Evolutionary conservation across 2,113 vertebrate species (phyloP), one percentile per base, ranked within the genome.

Genomic region (Pelmatolapia mariae): DNA sequence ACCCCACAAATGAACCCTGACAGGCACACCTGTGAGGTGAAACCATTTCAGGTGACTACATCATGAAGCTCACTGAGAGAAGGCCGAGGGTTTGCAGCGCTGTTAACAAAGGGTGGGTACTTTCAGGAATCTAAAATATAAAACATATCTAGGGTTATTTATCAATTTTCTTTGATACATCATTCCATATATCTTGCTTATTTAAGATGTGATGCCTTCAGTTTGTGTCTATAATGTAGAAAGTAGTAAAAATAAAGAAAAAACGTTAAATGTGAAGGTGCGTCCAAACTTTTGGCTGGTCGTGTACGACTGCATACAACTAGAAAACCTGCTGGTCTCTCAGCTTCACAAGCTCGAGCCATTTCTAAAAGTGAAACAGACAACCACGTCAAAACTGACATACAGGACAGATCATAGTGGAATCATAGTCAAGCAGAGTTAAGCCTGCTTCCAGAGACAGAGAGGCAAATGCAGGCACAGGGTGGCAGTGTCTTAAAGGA

Each of bases 251-350:
- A 59, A 29, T 33, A 10, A 61, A 33, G 29, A 61, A 33, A 33
- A 18, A 19, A 31, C 8, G 2, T 53, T 22, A 53, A 22, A 53
- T 4, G 57, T 61, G 8, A 33, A 61, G 29, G 57, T 61, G 57
- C 16, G n/a, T n/a, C n/a, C n/a, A n/a, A 61, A 33, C 57, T 6
- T 10, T 3, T 59, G 24, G 0, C n/a, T 0, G 7, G 22, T 13
- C 26, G 11, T 56, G 54, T 56, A 57, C 4, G 24, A 26, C 54
- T 59, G 26, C 57, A 29, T 0, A 61, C 57, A 18, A 10, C 57
- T 31, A 61, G 8, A 31, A 61, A 33, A 61, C 15, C 5, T 61
- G 57, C 15, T 18, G 15, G 57, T 8, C 16, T 33, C 29, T 63
- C 29, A 63, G 29, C 16, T 63, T 63, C 29, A 63, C 59, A 1